Evolutionary conservation across 2,797 vertebrate genomes (phyloP).

Genomic region (Moxostoma hubbsi): DNA sequence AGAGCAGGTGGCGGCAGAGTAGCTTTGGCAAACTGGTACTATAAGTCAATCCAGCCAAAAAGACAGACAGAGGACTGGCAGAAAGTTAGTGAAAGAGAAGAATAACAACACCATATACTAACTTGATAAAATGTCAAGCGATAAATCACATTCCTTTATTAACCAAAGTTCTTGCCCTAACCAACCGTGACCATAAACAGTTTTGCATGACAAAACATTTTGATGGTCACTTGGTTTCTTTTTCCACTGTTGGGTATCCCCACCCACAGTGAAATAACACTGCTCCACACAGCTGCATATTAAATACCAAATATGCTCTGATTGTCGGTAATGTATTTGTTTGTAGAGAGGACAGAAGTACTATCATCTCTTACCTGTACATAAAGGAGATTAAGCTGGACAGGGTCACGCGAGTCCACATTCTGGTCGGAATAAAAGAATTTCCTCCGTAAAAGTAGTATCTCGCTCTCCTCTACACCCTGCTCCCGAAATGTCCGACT

Average conservation of each 20-base stretch:
- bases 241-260: not conserved
- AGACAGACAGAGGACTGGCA: constrained; percentile 21
- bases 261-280: not conserved
- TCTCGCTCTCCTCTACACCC: constrained; percentile 96
- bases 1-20: constrained; percentile 20
- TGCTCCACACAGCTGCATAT: not conserved
- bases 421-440: constrained; percentile 99
- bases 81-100: not conserved
- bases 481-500: constrained; percentile 97
- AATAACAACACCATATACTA: not conserved
- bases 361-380: constrained; percentile 85
- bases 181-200: too few relatives aligned
- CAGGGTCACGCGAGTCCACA: constrained; percentile 95
- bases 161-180: too few relatives aligned
- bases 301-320: not conserved
- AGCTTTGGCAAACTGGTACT: constrained; percentile 19
- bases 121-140: too few relatives aligned
- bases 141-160: too few relatives aligned
- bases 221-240: not conserved
- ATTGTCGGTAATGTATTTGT: not conserved
- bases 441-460: constrained; percentile 89
- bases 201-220: too few relatives aligned
- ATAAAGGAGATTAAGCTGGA: constrained; percentile 97
- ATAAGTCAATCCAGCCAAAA: constrained; percentile 24
- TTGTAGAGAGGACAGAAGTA: not conserved